phyloP scores from a whole-genome alignment of 2,113 vertebrate genomes.

The Serinus canaria region DNA sequence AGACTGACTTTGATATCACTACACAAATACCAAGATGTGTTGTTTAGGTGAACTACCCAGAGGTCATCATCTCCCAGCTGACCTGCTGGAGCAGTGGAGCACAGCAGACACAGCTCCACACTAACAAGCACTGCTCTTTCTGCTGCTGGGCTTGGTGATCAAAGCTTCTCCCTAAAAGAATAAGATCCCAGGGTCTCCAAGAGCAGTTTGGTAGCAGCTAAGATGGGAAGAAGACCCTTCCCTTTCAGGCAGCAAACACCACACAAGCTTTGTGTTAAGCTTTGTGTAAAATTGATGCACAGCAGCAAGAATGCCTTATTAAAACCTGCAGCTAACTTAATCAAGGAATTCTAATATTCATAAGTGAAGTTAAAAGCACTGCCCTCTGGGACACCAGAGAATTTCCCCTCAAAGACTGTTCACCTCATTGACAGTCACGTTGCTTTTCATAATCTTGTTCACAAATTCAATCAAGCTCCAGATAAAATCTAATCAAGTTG shows the following conservation, averaged over 20 bases:
- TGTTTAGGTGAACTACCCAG: not conserved
- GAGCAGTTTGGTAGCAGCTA: not conserved
- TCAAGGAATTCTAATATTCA: not conserved
- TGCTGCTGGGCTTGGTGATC: not conserved
- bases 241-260: not conserved
- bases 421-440: conserved; percentile 13
- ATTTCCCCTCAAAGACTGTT: conserved; percentile 1
- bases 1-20: not conserved
- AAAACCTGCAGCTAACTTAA: not conserved
- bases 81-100: not conserved
- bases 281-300: not conserved
- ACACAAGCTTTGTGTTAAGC: not conserved
- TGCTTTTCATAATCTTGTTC: conserved; percentile 40
- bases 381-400: not conserved
- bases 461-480: conserved; percentile 40
- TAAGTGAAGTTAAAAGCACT: conserved; percentile 4
- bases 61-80: not conserved
- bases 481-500: conserved; percentile 49
- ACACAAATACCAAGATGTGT: not conserved
- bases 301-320: not conserved
- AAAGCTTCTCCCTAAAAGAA: conserved; percentile 2
- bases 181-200: not conserved
- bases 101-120: not conserved
- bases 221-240: not conserved
- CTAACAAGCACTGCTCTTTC: not conserved